Evolutionary conservation across 2,888 invertebrate genomes (phyloP).

Genomic region (Chesias legatella): DNA sequence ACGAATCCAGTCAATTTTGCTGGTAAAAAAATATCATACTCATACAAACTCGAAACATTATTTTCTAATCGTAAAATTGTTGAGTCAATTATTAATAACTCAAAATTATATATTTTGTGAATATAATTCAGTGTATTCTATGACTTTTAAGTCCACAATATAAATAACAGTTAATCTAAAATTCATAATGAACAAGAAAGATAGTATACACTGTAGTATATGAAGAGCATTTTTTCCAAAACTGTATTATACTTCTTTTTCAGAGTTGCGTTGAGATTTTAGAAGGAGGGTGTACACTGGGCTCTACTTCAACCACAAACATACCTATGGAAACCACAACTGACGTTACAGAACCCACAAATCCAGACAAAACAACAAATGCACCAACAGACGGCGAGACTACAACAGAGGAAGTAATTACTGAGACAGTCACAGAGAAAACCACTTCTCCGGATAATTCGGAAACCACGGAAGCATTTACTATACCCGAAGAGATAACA

Average conservation of each 20-base stretch:
- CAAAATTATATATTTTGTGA: too few relatives aligned
- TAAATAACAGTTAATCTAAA: too few relatives aligned
- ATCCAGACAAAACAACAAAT: neutral
- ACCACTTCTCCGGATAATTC: neutral
- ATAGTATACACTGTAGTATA: too few relatives aligned
- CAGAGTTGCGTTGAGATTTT: slow-evolving; percentile 16
- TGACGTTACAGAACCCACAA: slow-evolving; percentile 2
- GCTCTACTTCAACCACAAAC: neutral
- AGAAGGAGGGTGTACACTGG: neutral
- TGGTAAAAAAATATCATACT: too few relatives aligned
- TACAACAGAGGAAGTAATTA: slow-evolving; percentile 1
- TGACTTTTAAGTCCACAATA: too few relatives aligned
- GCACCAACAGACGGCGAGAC: neutral
- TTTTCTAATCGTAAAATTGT: too few relatives aligned
- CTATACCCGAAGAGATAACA: neutral
- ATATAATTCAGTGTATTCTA: too few relatives aligned
- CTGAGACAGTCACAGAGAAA: slow-evolving; percentile 1
- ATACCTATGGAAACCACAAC: slow-evolving; percentile 8
- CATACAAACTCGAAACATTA: too few relatives aligned
- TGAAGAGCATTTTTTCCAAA: too few relatives aligned
- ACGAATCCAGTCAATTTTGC: too few relatives aligned
- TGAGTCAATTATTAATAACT: too few relatives aligned
- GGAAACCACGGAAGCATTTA: slow-evolving; percentile 2
- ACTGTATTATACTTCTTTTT: neutral
- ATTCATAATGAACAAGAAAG: too few relatives aligned